Evolutionary conservation across 2,113 vertebrate genomes (phyloP).

Genomic region (chimpanzee (Pan troglodytes)): NHGRI_mPanTro3-v2.1_pri NC_072402.2:99414501-99415000

Average conservation of each 20-base stretch:
- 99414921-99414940: background rate
- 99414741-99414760: background rate
- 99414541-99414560: background rate
- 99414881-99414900: background rate
- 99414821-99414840: background rate
- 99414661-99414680: background rate
- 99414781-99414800: background rate
- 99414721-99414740: background rate
- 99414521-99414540: background rate
- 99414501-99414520: background rate
- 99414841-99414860: background rate
- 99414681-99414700: background rate
- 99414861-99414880: background rate
- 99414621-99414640: background rate
- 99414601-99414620: background rate
- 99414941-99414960: background rate
- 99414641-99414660: background rate
- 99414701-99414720: background rate
- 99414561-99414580: background rate
- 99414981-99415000: background rate
- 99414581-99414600: background rate
- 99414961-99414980: background rate
- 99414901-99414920: background rate
- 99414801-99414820: background rate
- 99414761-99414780: background rate